Evolutionary conservation across 2,113 vertebrate genomes (phyloP).

Genomic region (Probosciger aterrimus): DNA sequence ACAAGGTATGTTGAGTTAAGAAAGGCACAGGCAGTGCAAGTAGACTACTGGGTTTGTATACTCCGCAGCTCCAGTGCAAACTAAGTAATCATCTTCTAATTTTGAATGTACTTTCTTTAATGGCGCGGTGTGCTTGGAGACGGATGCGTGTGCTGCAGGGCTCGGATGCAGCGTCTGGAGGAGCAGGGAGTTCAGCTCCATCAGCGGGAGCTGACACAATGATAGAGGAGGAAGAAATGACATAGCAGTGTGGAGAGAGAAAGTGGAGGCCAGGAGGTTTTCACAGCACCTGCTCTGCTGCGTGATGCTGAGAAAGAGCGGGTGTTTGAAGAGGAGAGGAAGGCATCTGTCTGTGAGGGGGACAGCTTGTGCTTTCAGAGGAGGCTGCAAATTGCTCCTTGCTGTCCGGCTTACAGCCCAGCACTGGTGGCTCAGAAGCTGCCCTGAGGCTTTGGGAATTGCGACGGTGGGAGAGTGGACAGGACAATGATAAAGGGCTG

Average conservation of each 20-base stretch:
- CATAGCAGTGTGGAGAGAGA: not conserved
- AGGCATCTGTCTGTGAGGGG: not conserved
- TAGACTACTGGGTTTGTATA: not conserved
- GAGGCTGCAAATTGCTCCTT: not conserved
- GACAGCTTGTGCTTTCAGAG: not conserved
- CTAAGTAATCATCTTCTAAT: constrained; percentile 2
- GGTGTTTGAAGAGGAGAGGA: not conserved
- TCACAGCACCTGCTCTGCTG: not conserved
- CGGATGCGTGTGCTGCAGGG: not conserved
- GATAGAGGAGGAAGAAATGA: constrained; percentile 16
- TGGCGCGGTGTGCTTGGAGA: not conserved
- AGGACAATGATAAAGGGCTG: fast-evolving
- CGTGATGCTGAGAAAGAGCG: not conserved
- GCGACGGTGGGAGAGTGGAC: fast-evolving
- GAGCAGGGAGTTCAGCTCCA: constrained; percentile 33
- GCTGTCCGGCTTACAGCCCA: fast-evolving
- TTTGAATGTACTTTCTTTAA: not conserved
- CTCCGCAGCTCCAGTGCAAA: not conserved
- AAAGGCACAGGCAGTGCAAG: not conserved
- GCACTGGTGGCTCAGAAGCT: not conserved
- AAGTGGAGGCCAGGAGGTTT: not conserved
- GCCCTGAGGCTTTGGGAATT: not conserved
- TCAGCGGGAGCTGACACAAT: constrained; percentile 23
- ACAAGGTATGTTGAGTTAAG: not conserved
- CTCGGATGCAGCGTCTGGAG: not conserved